These are phyloP conservation scores for Plusia festucae DNA, from an alignment of 2,888 invertebrate genomes.

Conservation along the genomic window DNA sequence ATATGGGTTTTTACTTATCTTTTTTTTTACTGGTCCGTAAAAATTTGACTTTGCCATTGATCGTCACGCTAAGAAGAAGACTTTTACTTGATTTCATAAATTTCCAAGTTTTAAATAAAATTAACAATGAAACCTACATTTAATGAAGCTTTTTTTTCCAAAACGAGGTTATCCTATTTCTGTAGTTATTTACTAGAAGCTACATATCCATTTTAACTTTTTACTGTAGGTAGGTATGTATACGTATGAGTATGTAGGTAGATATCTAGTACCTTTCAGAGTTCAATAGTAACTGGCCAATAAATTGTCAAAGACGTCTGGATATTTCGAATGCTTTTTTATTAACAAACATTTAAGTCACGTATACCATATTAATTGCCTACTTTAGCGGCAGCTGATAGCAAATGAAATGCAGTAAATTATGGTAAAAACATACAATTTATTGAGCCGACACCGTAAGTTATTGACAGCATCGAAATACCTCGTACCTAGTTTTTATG, in stretches of 20 bases:
- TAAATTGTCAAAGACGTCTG: conserved; percentile 39
- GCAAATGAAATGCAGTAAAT: conserved; percentile 35
- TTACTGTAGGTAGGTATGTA: neutral
- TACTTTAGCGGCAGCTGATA: conserved; percentile 38
- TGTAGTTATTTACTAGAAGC: neutral
- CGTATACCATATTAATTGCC: conserved; percentile 46
- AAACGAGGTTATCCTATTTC: neutral
- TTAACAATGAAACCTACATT: too few relatives aligned
- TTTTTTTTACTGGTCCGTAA: too few relatives aligned
- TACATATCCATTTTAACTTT: neutral
- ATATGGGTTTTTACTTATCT: too few relatives aligned
- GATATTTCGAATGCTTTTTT: conserved; percentile 46
- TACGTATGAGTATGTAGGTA: too few relatives aligned
- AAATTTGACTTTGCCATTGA: too few relatives aligned
- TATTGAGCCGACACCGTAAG: conserved; percentile 25
- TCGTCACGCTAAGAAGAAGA: too few relatives aligned
- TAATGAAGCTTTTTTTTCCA: too few relatives aligned
- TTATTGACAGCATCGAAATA: conserved; percentile 16
- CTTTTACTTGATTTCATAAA: too few relatives aligned
- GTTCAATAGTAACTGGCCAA: conserved; percentile 34
- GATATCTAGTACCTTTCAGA: conserved; percentile 16
- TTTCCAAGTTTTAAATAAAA: too few relatives aligned
- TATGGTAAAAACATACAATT: conserved; percentile 44
- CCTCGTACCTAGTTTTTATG: conserved; percentile 32
- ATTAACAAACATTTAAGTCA: conserved; percentile 40